Conservation (phyloP, 2,888 invertebrate genomes). For the Drosophila algonquin region DNA sequence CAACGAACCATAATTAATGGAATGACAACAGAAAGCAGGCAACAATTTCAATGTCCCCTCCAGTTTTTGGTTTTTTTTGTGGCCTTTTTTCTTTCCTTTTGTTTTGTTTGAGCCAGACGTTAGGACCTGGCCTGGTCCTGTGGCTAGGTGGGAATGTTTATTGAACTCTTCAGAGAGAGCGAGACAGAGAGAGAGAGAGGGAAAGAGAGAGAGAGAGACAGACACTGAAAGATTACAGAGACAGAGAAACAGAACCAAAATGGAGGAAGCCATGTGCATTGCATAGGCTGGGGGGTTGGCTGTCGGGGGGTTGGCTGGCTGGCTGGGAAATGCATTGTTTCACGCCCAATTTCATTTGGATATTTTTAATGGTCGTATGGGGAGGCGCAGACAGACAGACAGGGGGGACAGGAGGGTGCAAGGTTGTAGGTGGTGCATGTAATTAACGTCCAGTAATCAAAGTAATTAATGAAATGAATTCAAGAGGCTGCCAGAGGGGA, state of each 20-base stretch:
- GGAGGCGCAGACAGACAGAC: not conserved
- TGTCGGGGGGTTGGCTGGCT: not conserved
- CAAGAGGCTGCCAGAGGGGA: conserved; percentile 3
- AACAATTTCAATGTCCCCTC: conserved; percentile 61
- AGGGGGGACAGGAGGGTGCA: not conserved
- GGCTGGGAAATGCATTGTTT: conserved; percentile 72
- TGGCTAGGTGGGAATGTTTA: conserved; percentile 52
- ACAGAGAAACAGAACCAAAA: conserved; percentile 23
- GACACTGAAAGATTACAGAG: not conserved
- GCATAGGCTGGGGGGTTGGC: conserved; percentile 17
- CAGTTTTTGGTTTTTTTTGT: conserved; percentile 3
- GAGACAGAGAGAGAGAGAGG: conserved; percentile 1
- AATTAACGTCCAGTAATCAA: conserved; percentile 65
- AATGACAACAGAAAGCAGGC: conserved; percentile 77
- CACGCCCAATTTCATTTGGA: conserved; percentile 71
- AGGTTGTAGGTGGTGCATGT: conserved; percentile 30
- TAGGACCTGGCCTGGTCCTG: conserved; percentile 22
- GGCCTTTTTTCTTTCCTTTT: conserved; percentile 15
- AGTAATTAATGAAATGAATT: conserved; percentile 61
- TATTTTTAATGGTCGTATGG: conserved; percentile 48
- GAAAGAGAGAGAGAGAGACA: conserved; percentile 3
- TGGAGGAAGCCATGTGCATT: conserved; percentile 42
- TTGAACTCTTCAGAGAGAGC: conserved; percentile 48
- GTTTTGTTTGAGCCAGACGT: conserved; percentile 36
- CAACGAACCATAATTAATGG: conserved; percentile 79